phyloP scores from a whole-genome alignment of 1,140 invertebrate genomes.

The Drosophila erecta region DNA sequence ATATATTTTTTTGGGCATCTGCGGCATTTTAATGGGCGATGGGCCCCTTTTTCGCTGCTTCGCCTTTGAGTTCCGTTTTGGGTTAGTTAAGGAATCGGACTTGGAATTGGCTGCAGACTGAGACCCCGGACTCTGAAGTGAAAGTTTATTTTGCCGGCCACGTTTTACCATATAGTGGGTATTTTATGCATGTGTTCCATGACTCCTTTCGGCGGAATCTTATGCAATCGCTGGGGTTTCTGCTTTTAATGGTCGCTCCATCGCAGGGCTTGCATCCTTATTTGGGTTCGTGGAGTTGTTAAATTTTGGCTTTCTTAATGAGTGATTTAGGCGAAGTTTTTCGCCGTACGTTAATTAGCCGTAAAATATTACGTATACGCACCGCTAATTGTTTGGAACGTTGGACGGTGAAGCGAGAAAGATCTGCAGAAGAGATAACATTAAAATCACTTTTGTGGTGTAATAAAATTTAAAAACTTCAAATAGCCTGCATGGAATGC shows the following conservation, averaged over 20 bases:
- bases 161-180: slow-evolving; percentile 22
- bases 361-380: slow-evolving; percentile 67
- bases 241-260: slow-evolving; percentile 31
- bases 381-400: slow-evolving; percentile 33
- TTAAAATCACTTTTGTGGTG: background rate
- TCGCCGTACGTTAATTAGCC: slow-evolving; percentile 25
- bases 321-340: slow-evolving; percentile 22
- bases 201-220: slow-evolving; percentile 59
- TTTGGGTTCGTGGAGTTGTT: slow-evolving; percentile 47
- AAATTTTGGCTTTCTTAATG: slow-evolving; percentile 39
- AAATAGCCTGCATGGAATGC: too few species aligned
- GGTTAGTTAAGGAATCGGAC: slow-evolving; percentile 64
- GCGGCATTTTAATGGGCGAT: slow-evolving; percentile 62
- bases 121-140: slow-evolving; percentile 45
- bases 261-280: slow-evolving; percentile 48
- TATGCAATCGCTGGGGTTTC: slow-evolving; percentile 53
- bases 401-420: background rate
- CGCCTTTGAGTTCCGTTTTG: slow-evolving; percentile 67
- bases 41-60: slow-evolving; percentile 12
- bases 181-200: slow-evolving; percentile 34
- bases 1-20: slow-evolving; percentile 41
- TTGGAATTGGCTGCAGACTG: slow-evolving; percentile 12
- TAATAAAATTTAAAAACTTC: slow-evolving; percentile 3
- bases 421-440: slow-evolving; percentile 12
- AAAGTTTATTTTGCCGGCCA: slow-evolving; percentile 59